Percentiles rank a stretch among this genome's conserved stretches.
These are phyloP conservation scores for Acanthurus tractus DNA, from an alignment of 2,797 vertebrate genomes.

Conservation along the genomic window DNA sequence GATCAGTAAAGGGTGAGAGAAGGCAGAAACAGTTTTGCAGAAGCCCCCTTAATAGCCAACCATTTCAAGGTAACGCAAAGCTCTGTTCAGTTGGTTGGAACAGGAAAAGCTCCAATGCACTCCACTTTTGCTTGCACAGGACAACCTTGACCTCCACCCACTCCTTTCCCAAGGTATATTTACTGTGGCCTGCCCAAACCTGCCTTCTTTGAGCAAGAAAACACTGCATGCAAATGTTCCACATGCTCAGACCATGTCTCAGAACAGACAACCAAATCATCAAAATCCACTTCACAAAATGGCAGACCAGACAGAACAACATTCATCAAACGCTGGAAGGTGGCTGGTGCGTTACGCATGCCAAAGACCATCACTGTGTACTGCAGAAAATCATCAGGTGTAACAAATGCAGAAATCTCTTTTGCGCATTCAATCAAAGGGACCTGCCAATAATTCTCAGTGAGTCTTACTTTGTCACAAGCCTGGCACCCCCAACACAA, in stretches of 20 bases:
- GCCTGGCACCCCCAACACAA: neutral
- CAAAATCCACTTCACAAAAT: neutral
- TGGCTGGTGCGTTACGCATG: neutral
- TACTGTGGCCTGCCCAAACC: neutral
- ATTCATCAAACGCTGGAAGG: neutral
- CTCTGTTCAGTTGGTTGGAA: neutral
- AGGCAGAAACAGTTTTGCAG: neutral
- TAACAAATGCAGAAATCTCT: neutral
- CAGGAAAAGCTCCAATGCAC: neutral
- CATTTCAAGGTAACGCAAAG: neutral
- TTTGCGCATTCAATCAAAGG: neutral
- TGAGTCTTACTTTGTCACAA: neutral
- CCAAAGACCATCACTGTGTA: slow-evolving; percentile 8
- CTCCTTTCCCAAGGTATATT: neutral
- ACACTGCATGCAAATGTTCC: neutral
- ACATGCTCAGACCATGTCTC: neutral
- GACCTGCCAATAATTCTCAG: neutral
- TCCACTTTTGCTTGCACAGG: neutral
- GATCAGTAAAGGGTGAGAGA: neutral
- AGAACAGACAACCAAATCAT: neutral
- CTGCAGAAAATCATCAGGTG: neutral
- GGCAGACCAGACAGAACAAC: neutral
- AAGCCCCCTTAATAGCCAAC: neutral
- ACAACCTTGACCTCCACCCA: neutral
- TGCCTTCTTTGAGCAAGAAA: neutral